Conservation (phyloP, 2,113 vertebrate genomes). For the Sigmodon hispidus region DNA sequence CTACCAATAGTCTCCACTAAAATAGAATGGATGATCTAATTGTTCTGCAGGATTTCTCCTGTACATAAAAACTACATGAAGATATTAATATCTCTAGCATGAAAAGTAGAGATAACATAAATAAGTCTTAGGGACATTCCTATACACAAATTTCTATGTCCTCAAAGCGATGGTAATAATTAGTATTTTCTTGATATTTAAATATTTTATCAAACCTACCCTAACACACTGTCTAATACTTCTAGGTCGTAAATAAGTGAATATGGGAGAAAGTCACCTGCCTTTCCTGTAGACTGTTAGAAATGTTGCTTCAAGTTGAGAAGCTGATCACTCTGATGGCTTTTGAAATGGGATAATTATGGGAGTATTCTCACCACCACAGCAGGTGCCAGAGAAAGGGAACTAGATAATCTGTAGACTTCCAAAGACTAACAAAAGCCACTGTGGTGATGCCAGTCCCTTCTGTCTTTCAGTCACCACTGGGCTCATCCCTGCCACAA, state of each 20-base stretch:
- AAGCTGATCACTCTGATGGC: not conserved
- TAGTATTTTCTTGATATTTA: not conserved
- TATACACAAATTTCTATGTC: not conserved
- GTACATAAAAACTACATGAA: not conserved
- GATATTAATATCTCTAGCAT: not conserved
- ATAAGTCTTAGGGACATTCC: not conserved
- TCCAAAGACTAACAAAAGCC: not conserved
- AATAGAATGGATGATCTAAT: not conserved
- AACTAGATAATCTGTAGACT: not conserved
- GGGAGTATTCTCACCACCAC: not conserved
- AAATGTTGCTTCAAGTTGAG: not conserved
- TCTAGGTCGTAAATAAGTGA: not conserved
- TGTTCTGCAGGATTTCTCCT: not conserved
- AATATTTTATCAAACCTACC: not conserved
- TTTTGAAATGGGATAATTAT: not conserved
- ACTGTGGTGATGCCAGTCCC: not conserved
- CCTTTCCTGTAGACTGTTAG: not conserved
- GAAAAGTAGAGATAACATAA: not conserved
- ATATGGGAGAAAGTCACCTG: not conserved
- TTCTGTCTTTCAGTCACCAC: conserved; percentile 26
- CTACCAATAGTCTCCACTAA: not conserved
- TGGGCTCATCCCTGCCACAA: not conserved
- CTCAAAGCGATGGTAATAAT: not conserved
- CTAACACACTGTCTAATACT: not conserved
- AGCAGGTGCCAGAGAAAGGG: too few relatives aligned